Base-by-base conservation (phyloP, 2,888 invertebrate species). In the Drosophila macrospina region DNA sequence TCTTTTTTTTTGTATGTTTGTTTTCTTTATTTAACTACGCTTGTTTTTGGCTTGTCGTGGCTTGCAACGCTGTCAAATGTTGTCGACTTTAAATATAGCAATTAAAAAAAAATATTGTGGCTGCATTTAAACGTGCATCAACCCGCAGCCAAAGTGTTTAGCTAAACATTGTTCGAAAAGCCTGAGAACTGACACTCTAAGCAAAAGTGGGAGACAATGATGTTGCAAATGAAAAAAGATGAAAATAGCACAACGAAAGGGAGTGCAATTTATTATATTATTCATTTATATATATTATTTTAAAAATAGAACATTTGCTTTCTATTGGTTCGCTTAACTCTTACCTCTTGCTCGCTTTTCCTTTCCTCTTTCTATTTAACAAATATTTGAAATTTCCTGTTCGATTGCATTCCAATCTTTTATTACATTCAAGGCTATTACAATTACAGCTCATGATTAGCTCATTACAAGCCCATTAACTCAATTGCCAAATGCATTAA, bases 31-130 rank as follows among this genome's bases (percentile, higher is more conserved):
- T 48, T 54, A 45, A 51, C 11, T 7, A 10, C 32, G 48, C 75
- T 78, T 57, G 61, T 76, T 76, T 76, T 78, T 65, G 44, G 52
- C 74, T 60, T 74, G 78, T 74, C 78, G 64, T 74, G 65, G 24
- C 13, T 66, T 48, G 70, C 86, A 69, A 65, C 75, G 69, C 82
- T 82, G 87, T 82, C 81, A 84, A 82, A 72, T 71, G 81, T 67
- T 86, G 85, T 81, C 74, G 79, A 73, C 86, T 61, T 78, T 64
- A 78, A 82, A 87, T 82, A 87, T 71, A 88, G 83, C 83, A 88
- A 88, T 83, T 83, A 86, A 83, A 87, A 47, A 30, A 32, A 47
- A 20, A 20, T 2, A 20, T 3, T 87, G 61, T 61, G 37, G 28
- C 62, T 78, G 69, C 69, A 72, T 85, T 85, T 73, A 85, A 87